These are phyloP conservation scores for Chrosomus eos DNA, from an alignment of 2,797 vertebrate species.

Conservation along the genomic window DNA sequence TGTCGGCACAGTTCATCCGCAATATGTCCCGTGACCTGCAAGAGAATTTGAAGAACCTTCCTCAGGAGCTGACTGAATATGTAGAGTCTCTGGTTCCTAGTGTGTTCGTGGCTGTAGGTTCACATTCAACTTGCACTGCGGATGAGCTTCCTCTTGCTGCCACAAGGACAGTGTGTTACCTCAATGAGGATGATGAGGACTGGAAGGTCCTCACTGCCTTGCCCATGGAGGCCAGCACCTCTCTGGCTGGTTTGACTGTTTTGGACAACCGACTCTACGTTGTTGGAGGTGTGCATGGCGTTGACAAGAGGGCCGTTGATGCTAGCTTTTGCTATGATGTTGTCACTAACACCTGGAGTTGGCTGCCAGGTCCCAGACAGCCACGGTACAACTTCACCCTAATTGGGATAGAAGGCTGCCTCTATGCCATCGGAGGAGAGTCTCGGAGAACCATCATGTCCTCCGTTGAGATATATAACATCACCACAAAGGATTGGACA, in stretches of 20 bases:
- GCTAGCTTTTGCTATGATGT: conserved; percentile 89
- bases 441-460: conserved; percentile 79
- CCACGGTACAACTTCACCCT: conserved; percentile 88
- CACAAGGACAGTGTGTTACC: conserved; percentile 87
- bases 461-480: conserved; percentile 84
- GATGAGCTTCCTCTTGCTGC: conserved; percentile 71
- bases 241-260: conserved; percentile 87
- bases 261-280: conserved; percentile 91
- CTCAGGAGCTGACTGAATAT: conserved; percentile 79
- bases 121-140: conserved; percentile 85
- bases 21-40: conserved; percentile 82
- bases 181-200: conserved; percentile 83
- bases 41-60: conserved; percentile 76
- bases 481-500: conserved; percentile 79
- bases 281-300: conserved; percentile 86
- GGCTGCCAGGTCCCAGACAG: conserved; percentile 85
- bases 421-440: conserved; percentile 89
- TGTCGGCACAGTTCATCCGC: conserved; percentile 84
- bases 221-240: conserved; percentile 85
- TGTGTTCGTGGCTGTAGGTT: conserved; percentile 85
- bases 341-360: conserved; percentile 76
- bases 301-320: conserved; percentile 87
- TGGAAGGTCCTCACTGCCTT: conserved; percentile 89
- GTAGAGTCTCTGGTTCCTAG: conserved; percentile 84
- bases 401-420: conserved; percentile 81